Conservation (phyloP, 2,888 invertebrate genomes). For the Alcis repandata region DNA sequence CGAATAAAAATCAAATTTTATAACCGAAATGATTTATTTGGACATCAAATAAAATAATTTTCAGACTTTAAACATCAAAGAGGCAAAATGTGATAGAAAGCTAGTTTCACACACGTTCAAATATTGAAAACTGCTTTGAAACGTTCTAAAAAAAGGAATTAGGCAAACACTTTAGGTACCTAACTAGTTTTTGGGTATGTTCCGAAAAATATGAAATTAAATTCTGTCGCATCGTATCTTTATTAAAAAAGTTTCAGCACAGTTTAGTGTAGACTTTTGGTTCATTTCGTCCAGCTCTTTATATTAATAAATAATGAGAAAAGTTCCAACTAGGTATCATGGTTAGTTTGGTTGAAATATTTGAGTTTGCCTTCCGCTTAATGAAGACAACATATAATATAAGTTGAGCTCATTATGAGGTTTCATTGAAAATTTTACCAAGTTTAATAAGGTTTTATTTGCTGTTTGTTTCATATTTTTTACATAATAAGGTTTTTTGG, state of each 20-base stretch:
- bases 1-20: no score
- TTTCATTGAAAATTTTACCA: background rate
- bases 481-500: no score
- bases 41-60: no score
- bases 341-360: constrained; percentile 28
- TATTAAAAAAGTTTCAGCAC: constrained; percentile 59
- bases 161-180: no score
- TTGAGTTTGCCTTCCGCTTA: constrained; percentile 26
- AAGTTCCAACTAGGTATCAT: constrained; percentile 40
- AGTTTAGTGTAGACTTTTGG: constrained; percentile 46
- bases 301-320: constrained; percentile 57
- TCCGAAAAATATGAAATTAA: constrained; percentile 15
- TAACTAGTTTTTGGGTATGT: background rate
- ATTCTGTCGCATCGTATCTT: constrained; percentile 41
- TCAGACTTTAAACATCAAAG: no score
- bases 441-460: no score
- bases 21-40: no score
- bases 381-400: constrained; percentile 15
- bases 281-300: constrained; percentile 50
- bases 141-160: no score
- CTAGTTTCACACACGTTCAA: no score
- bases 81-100: no score
- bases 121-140: no score
- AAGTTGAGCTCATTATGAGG: background rate
- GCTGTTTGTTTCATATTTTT: no score